Evolutionary conservation across 1,140 invertebrate genomes (phyloP).

Genomic region (Eumaeus atala): DNA sequence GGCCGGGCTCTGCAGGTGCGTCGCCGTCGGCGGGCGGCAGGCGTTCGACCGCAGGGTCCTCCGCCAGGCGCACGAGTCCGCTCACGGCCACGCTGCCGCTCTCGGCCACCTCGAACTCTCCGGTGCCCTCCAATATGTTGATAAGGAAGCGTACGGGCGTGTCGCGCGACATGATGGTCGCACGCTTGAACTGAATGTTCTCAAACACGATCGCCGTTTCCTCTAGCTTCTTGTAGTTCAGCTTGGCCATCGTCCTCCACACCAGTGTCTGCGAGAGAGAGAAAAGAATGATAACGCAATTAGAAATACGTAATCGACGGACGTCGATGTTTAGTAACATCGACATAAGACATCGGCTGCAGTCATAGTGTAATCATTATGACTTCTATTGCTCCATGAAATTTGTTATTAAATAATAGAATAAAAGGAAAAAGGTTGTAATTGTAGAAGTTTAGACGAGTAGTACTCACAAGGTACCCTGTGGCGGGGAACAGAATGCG

Average conservation of each 20-base stretch:
- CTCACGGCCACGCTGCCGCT: constrained; percentile 86
- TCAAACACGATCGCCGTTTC: constrained; percentile 90
- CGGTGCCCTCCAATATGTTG: constrained; percentile 90
- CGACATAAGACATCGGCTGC: no score
- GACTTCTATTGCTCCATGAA: no score
- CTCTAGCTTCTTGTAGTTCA: constrained; percentile 83
- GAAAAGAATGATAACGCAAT: background rate
- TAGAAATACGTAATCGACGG: no score
- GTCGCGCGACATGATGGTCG: constrained; percentile 92
- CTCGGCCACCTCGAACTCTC: constrained; percentile 95
- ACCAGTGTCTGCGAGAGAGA: constrained; percentile 79
- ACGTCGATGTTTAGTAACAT: no score
- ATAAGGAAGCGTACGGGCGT: constrained; percentile 89
- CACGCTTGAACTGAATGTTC: constrained; percentile 90
- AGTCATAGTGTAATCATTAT: no score
- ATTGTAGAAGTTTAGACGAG: no score
- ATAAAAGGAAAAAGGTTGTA: no score
- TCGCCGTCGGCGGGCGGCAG: constrained; percentile 75
- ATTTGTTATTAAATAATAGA: no score
- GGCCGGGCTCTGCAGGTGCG: constrained; percentile 50
- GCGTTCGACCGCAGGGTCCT: constrained; percentile 56
- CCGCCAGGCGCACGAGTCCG: constrained; percentile 81
- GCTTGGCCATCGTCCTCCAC: constrained; percentile 94
- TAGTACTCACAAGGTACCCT: constrained; percentile 87
- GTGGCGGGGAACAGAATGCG: constrained; percentile 96